phyloP scores from a whole-genome alignment of 2,888 invertebrate species.

The Cecidostiba fungosa region DNA sequence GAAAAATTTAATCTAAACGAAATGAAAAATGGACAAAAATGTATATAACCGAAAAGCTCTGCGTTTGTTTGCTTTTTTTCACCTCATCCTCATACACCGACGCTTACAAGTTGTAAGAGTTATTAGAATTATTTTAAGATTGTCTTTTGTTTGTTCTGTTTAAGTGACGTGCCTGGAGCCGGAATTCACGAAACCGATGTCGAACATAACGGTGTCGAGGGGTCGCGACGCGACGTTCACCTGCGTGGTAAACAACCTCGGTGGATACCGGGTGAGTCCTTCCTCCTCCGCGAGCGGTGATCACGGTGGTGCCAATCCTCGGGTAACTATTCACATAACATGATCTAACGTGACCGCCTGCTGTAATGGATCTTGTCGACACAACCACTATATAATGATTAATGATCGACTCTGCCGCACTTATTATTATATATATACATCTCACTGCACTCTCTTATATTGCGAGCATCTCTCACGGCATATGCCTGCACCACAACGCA shows the following conservation, averaged over 20 bases:
- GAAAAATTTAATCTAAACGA: neutral
- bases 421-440: constrained; percentile 60
- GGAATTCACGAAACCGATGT: constrained; percentile 89
- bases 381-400: constrained; percentile 57
- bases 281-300: constrained; percentile 78
- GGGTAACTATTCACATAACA: constrained; percentile 77
- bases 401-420: constrained; percentile 70
- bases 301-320: constrained; percentile 78
- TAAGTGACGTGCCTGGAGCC: constrained; percentile 89
- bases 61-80: too few relatives aligned
- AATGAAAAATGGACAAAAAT: neutral
- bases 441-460: constrained; percentile 51
- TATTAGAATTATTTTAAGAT: neutral
- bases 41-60: neutral
- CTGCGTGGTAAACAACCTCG: constrained; percentile 92
- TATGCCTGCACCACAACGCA: constrained; percentile 60
- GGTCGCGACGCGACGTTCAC: constrained; percentile 92
- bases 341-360: constrained; percentile 76
- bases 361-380: constrained; percentile 74
- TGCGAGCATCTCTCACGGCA: constrained; percentile 50
- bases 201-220: constrained; percentile 92
- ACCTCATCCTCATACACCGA: too few relatives aligned
- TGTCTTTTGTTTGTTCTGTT: constrained; percentile 36
- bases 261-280: constrained; percentile 91
- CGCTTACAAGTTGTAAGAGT: neutral